phyloP scores from a whole-genome alignment of 2,113 vertebrate species.

The Oreochromis spilurus region DNA sequence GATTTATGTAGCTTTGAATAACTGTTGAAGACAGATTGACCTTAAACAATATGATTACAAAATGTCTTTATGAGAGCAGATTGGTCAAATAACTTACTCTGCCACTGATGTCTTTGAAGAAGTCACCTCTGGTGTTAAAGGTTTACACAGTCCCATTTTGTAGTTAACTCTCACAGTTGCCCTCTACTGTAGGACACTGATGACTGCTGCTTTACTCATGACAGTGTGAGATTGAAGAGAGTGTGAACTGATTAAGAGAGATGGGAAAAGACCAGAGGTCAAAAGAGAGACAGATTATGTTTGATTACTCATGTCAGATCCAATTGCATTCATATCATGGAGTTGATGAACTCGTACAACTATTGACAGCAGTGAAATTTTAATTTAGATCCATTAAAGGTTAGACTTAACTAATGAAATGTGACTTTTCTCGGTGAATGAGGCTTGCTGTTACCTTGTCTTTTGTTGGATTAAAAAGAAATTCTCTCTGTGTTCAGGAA shows the following conservation, averaged over 20 bases:
- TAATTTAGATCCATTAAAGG: slow-evolving; percentile 6
- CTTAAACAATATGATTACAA: background rate
- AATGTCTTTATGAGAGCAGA: background rate
- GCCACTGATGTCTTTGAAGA: background rate
- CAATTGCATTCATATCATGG: slow-evolving; percentile 22
- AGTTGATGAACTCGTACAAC: slow-evolving; percentile 21
- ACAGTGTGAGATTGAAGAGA: background rate
- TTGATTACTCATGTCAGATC: slow-evolving; percentile 41
- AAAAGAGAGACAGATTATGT: slow-evolving; percentile 25
- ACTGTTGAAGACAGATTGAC: background rate
- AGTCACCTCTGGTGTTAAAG: background rate
- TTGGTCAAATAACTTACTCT: background rate
- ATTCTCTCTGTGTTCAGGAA: background rate
- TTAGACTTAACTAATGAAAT: background rate
- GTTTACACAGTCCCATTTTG: background rate
- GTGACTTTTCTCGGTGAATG: background rate
- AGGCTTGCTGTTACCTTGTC: background rate
- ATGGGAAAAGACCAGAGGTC: slow-evolving; percentile 2
- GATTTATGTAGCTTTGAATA: background rate
- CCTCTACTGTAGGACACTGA: background rate
- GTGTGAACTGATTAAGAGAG: slow-evolving; percentile 1
- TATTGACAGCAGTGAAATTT: slow-evolving; percentile 29
- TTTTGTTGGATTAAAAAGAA: background rate
- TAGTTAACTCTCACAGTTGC: background rate
- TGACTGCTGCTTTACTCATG: background rate